Percentiles rank a stretch among this genome's conserved stretches.
Conservation (phyloP, 2,888 invertebrate species). For the Diplolepis rosae region DNA sequence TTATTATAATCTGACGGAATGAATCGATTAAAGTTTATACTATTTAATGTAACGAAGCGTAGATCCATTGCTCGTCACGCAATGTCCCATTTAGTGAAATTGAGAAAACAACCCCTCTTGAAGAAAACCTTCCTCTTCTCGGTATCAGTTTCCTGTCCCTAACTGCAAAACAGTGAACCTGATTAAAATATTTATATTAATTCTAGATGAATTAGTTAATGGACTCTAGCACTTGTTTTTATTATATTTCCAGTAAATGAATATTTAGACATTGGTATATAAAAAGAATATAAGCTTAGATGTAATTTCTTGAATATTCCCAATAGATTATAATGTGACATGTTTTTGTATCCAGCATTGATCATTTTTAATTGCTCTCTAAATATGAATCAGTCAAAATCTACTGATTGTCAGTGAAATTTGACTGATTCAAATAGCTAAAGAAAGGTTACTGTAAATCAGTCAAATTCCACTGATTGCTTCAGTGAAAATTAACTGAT, state of each 20-base stretch:
- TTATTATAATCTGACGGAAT: background rate
- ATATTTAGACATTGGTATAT: too few species aligned
- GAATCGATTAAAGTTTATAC: slow-evolving; percentile 41
- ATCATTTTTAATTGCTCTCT: too few species aligned
- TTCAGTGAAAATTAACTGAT: too few species aligned
- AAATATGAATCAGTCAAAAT: too few species aligned
- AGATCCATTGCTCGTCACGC: slow-evolving; percentile 46
- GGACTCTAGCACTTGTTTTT: too few species aligned
- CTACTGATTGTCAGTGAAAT: too few species aligned
- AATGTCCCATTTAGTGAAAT: slow-evolving; percentile 49
- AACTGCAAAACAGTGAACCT: background rate
- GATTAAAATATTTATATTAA: background rate
- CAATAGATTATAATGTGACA: too few species aligned
- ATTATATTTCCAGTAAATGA: too few species aligned
- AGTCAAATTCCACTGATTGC: too few species aligned
- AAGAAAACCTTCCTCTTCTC: background rate
- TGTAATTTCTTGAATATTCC: background rate
- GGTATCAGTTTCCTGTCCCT: background rate
- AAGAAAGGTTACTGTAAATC: too few species aligned
- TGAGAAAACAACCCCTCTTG: slow-evolving; percentile 36
- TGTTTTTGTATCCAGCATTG: too few species aligned
- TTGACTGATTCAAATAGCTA: too few species aligned
- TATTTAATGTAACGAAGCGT: slow-evolving; percentile 44
- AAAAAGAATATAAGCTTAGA: background rate
- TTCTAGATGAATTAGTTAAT: background rate